Evolutionary conservation across 35 echinoderm and acorn worm genomes (phyloP).

Genomic region (Ptychodera flava): DNA sequence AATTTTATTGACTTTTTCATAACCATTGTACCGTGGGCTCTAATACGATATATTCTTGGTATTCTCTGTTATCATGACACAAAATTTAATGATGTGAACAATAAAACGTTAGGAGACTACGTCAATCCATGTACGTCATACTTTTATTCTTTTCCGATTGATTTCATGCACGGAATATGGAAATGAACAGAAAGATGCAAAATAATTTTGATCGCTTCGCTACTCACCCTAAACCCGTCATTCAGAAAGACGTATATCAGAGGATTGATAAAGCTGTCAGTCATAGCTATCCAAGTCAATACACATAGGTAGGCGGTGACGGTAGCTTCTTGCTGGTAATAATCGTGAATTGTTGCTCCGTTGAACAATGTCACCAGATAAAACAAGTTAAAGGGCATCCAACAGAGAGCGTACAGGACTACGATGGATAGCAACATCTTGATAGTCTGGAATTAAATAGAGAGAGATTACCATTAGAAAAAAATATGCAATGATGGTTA

Average conservation of each 20-base stretch:
- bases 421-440: not conserved
- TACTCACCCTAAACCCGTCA: not conserved
- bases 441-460: not conserved
- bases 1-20: no score
- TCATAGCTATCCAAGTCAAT: not conserved
- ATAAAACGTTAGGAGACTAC: not conserved
- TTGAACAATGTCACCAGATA: not conserved
- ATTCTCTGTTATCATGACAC: not conserved
- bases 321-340: not conserved
- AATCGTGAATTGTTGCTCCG: not conserved
- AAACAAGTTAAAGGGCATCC: not conserved
- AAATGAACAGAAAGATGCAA: not conserved
- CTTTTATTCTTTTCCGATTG: no score
- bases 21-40: no score
- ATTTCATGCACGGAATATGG: no score
- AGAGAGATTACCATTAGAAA: no score
- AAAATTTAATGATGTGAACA: not conserved
- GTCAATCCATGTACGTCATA: no score
- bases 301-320: not conserved
- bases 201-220: not conserved
- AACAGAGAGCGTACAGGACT: not conserved
- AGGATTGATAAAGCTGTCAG: not conserved
- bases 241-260: not conserved
- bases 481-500: no score
- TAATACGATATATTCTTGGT: no score